phyloP scores from a whole-genome alignment of 2,888 invertebrate species.

The Cylindroiulus punctatus region DNA sequence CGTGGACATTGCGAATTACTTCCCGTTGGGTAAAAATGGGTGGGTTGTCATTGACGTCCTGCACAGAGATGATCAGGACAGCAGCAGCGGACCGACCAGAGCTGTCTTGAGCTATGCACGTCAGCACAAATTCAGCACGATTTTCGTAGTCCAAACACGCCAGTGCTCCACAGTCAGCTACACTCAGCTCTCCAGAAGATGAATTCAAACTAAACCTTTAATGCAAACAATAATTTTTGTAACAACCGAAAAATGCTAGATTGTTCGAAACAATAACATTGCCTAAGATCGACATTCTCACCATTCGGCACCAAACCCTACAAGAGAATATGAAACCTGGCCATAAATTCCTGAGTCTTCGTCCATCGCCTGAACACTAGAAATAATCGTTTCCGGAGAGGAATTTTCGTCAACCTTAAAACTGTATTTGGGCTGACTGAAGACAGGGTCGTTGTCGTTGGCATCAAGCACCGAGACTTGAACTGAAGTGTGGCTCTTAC shows the following conservation, averaged over 20 bases:
- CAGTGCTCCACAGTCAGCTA: slow-evolving; percentile 66
- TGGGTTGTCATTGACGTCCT: slow-evolving; percentile 81
- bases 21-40: slow-evolving; percentile 77
- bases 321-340: slow-evolving; percentile 76
- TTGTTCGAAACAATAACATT: background rate
- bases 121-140: slow-evolving; percentile 81
- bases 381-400: slow-evolving; percentile 70
- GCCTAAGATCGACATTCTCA: slow-evolving; percentile 58
- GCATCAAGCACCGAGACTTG: slow-evolving; percentile 61
- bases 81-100: slow-evolving; percentile 78
- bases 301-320: slow-evolving; percentile 82
- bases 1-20: slow-evolving; percentile 79
- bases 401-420: slow-evolving; percentile 71
- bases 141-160: slow-evolving; percentile 78
- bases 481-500: slow-evolving; percentile 58
- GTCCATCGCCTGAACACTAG: slow-evolving; percentile 71
- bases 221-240: background rate
- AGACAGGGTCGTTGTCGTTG: slow-evolving; percentile 69
- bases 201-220: slow-evolving; percentile 75
- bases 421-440: slow-evolving; percentile 60
- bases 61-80: slow-evolving; percentile 76
- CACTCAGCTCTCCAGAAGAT: slow-evolving; percentile 75
- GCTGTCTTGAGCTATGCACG: slow-evolving; percentile 82
- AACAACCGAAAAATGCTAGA: background rate
- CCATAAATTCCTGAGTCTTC: slow-evolving; percentile 79